Conservation (phyloP, 2,888 invertebrate genomes). For the Ennomos quercinarius region DNA sequence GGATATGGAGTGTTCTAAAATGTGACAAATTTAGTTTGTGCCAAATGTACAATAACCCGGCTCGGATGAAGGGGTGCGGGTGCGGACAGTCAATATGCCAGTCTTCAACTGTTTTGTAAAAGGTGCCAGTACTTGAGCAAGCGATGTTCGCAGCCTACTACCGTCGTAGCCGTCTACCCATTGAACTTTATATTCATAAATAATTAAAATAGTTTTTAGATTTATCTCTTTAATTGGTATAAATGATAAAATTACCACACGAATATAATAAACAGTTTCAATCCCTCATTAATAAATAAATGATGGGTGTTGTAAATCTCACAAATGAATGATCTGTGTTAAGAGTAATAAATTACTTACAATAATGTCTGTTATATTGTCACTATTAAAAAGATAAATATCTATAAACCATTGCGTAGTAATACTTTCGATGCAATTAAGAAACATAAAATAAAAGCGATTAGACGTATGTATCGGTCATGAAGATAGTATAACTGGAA, state of each 20-base stretch:
- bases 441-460: constrained; percentile 41
- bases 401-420: constrained; percentile 35
- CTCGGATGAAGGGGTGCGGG: constrained; percentile 12
- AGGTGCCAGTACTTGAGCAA: constrained; percentile 2
- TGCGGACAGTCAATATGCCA: too few relatives aligned
- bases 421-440: constrained; percentile 41
- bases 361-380: constrained; percentile 41
- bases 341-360: constrained; percentile 39
- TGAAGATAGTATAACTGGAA: constrained; percentile 24
- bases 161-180: too few relatives aligned
- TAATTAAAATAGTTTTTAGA: background rate
- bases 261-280: constrained; percentile 30
- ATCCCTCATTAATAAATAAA: constrained; percentile 33
- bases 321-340: constrained; percentile 38
- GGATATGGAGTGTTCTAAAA: too few relatives aligned
- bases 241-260: constrained; percentile 31
- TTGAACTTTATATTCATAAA: too few relatives aligned
- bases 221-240: constrained; percentile 14
- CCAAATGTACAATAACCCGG: too few relatives aligned
- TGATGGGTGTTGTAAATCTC: constrained; percentile 38
- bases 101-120: constrained; percentile 20
- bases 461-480: constrained; percentile 30
- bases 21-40: too few relatives aligned
- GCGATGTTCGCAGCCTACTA: constrained; percentile 6
- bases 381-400: constrained; percentile 45